Base-by-base conservation (phyloP, 2,113 vertebrate species). In the Ammodytes marinus region DNA sequence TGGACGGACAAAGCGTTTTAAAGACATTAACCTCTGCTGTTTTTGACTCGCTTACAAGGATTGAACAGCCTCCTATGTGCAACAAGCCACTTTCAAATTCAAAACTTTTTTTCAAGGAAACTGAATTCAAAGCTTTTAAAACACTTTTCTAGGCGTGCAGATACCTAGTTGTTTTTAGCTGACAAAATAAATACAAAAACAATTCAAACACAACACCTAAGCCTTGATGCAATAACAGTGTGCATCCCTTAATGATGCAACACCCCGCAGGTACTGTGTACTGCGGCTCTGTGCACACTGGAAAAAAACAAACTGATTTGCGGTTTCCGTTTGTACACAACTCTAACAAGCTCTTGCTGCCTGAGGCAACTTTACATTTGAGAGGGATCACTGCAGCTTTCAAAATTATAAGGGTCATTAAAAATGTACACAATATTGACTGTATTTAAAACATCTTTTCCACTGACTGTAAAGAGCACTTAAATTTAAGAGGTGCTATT, bases 351-450 rank as follows among this genome's bases (percentile, higher is more conserved):
- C 87, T 89, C 83, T 55, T 19, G 52, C 80, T 80, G 92, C 94
- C 93, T 66, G 74, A 84, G 90, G 93, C 91, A 82, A 86, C 64
- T 72, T 67, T 82, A 90, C 79, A 85, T 92, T 92, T 89, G 86
- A 86, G 80, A 88, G 85, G 86, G 84, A 90, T 92, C 86, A 89
- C 86, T 71, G 82, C 86, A 87, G 88, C 89, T 90, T 92, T 90
- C 82, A 89, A 90, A 93, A 91, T 94, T 91, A 93, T 91, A 91
- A 88, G 87, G 89, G 80, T 90, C 88, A 94, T 94, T 93, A 93
- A 94, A 94, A 90, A 93, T 93, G 80, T 93, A 92, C 90, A 94
- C 85, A 84, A 92, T 92, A 94, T 93, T 94, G 92, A 94, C 92
- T 94, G 88, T 91, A 91, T 94, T 94, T 93, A 92, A 94, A 93